Percentiles rank a stretch among this genome's conserved stretches.
These are phyloP conservation scores for Arremon brunneinucha DNA, from an alignment of 2,797 vertebrate genomes.

Conservation along the genomic window DNA sequence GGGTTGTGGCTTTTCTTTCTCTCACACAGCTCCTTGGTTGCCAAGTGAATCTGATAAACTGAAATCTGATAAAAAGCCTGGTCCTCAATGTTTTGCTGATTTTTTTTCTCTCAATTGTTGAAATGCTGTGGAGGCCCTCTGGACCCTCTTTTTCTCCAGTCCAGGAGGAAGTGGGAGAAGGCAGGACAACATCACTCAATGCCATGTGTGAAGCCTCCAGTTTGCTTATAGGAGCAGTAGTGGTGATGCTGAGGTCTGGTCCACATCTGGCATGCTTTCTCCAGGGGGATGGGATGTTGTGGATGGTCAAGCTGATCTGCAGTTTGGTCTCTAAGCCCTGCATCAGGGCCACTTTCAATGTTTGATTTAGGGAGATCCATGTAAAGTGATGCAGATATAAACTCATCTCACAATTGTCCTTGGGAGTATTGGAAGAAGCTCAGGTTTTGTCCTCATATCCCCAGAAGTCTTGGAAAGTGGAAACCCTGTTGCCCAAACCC, in stretches of 20 bases:
- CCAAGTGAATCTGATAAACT: not conserved
- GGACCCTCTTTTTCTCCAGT: not conserved
- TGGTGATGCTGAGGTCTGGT: not conserved
- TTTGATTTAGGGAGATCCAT: not conserved
- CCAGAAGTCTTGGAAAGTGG: not conserved
- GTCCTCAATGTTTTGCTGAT: not conserved
- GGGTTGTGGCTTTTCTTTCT: not conserved
- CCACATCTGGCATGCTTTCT: not conserved
- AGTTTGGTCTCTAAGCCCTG: not conserved
- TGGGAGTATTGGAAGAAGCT: not conserved
- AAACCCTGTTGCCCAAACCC: not conserved
- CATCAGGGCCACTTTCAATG: not conserved
- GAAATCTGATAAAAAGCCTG: not conserved
- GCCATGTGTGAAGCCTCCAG: not conserved
- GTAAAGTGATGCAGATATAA: not conserved
- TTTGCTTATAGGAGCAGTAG: not conserved
- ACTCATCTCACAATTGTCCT: not conserved
- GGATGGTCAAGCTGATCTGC: rapidly evolving
- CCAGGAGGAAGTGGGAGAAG: not conserved
- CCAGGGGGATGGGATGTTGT: not conserved
- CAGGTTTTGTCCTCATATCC: not conserved
- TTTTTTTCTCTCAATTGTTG: not conserved
- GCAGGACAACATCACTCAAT: not conserved
- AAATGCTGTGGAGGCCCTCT: not conserved
- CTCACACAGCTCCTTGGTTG: not conserved